A percentile compares a stretch with the other conserved stretches of the same genome.
phyloP scores from a whole-genome alignment of 2,888 invertebrate genomes.

The Phania funesta region DNA sequence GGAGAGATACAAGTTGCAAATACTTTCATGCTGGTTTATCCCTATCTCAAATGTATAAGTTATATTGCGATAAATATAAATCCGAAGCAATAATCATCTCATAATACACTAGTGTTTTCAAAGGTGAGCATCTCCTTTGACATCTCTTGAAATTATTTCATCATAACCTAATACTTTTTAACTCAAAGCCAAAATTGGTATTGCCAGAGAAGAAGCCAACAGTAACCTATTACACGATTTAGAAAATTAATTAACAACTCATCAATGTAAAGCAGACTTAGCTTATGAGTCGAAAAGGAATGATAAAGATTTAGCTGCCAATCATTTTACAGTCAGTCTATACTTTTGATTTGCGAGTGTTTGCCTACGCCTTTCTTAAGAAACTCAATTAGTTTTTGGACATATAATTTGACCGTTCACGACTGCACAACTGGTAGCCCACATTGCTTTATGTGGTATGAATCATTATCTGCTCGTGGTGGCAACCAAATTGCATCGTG shows the following conservation, averaged over 20 bases:
- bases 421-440: constrained; percentile 52
- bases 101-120: too few species aligned
- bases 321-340: constrained; percentile 18
- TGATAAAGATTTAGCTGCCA: constrained; percentile 45
- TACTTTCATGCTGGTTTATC: too few species aligned
- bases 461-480: constrained; percentile 59
- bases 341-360: constrained; percentile 57
- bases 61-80: too few species aligned
- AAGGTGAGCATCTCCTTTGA: too few species aligned
- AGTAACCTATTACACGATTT: neutral
- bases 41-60: too few species aligned
- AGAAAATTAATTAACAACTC: constrained; percentile 41
- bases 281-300: constrained; percentile 52
- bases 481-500: constrained; percentile 66
- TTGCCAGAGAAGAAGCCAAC: constrained; percentile 28
- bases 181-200: constrained; percentile 47
- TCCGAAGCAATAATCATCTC: too few species aligned
- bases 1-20: too few species aligned
- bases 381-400: constrained; percentile 55
- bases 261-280: constrained; percentile 55
- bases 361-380: constrained; percentile 44
- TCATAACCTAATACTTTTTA: neutral
- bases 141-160: too few species aligned
- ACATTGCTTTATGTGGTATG: constrained; percentile 66
- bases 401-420: constrained; percentile 64